A percentile compares a stretch with the other conserved stretches of the same genome.
These are phyloP conservation scores for Aethes cnicana DNA, from an alignment of 2,888 invertebrate genomes.

Conservation along the genomic window DNA sequence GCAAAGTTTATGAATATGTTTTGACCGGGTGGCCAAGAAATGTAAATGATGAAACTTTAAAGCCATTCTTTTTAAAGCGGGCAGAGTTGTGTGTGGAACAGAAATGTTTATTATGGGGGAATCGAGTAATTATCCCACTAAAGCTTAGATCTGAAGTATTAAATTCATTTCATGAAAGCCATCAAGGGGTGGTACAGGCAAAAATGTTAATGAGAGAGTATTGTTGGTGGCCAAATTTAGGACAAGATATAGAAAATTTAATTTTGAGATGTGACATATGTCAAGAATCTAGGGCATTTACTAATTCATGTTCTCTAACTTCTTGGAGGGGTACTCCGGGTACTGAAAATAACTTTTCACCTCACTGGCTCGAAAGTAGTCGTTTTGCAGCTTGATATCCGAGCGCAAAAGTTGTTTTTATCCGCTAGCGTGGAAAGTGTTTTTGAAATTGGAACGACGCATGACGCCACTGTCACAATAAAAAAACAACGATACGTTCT, in stretches of 20 bases:
- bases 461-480: no score
- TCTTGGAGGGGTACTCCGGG: no score
- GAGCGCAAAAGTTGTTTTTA: no score
- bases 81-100: background rate
- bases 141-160: background rate
- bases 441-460: no score
- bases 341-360: no score
- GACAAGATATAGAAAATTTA: background rate
- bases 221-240: background rate
- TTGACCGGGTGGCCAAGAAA: background rate
- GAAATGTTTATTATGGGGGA: background rate
- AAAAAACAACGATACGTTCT: no score
- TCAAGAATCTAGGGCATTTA: no score
- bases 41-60: background rate
- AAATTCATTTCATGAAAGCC: background rate
- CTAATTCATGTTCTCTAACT: no score
- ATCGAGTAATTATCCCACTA: background rate
- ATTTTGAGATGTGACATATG: no score
- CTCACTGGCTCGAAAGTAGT: no score
- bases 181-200: background rate
- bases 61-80: background rate
- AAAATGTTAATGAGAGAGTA: background rate
- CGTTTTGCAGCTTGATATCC: no score
- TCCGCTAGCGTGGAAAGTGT: no score
- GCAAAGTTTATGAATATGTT: background rate